Conservation (phyloP, 1,140 invertebrate species). For the Solen grandis region DNA sequence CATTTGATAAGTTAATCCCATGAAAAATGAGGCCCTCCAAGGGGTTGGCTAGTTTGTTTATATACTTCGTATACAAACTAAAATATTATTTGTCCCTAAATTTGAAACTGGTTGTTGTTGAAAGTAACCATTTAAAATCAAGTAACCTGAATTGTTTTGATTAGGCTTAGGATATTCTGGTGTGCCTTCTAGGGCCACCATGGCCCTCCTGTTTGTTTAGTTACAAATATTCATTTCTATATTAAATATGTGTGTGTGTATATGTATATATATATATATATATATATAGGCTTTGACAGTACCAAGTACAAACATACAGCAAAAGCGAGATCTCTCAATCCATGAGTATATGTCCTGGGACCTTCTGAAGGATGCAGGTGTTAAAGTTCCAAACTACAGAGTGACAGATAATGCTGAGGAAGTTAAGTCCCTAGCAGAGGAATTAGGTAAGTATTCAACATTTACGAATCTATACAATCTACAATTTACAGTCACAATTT, state of each 20-base stretch:
- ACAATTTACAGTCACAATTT: no score
- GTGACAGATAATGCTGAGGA: slow-evolving; percentile 45
- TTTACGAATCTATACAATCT: no score
- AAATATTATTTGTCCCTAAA: neutral
- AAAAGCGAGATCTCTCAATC: slow-evolving; percentile 36
- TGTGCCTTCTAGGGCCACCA: no score
- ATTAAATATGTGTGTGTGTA: neutral
- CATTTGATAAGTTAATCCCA: no score
- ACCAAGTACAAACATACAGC: slow-evolving; percentile 13
- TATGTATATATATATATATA: neutral
- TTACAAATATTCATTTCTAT: neutral
- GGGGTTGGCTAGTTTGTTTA: no score
- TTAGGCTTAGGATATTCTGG: no score
- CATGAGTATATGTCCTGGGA: slow-evolving; percentile 51
- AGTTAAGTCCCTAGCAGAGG: slow-evolving; percentile 32
- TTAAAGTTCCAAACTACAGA: slow-evolving; percentile 43
- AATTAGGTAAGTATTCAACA: slow-evolving; percentile 38
- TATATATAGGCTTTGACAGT: slow-evolving; percentile 18
- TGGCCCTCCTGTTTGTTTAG: no score
- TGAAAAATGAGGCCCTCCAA: no score
- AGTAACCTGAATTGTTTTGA: no score
- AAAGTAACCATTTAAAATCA: neutral
- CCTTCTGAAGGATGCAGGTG: slow-evolving; percentile 46
- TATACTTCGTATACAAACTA: no score
- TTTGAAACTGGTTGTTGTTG: neutral